These are phyloP conservation scores for Agrochola lota DNA, from an alignment of 2,888 invertebrate species.

Conservation along the genomic window DNA sequence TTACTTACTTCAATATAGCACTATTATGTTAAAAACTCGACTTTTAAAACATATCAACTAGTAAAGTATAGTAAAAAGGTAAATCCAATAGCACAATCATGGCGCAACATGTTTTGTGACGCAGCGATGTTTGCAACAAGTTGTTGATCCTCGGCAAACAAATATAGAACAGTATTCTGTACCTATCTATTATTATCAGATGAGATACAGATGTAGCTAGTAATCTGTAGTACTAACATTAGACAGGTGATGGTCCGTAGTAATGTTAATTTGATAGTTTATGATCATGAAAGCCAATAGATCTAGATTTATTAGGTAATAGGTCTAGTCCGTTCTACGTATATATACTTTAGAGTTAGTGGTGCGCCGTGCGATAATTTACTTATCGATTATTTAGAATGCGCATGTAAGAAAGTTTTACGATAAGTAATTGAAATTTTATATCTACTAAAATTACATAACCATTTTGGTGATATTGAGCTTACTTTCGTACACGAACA, in stretches of 20 bases:
- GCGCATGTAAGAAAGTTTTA: background rate
- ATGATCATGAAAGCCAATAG: background rate
- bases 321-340: background rate
- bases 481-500: background rate
- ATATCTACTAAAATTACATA: background rate
- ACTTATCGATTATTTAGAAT: background rate
- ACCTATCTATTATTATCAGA: background rate
- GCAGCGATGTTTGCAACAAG: conserved; percentile 63
- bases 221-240: background rate
- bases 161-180: conserved; percentile 10
- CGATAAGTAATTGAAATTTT: background rate
- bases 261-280: conserved; percentile 32
- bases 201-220: conserved; percentile 1
- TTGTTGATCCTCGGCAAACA: conserved; percentile 55
- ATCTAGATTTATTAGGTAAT: conserved; percentile 12
- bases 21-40: background rate
- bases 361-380: background rate
- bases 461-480: background rate
- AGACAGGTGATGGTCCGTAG: background rate
- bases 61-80: conserved; percentile 43
- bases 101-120: conserved; percentile 55
- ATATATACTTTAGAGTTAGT: background rate
- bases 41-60: conserved; percentile 11
- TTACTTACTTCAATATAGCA: background rate
- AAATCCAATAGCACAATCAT: conserved; percentile 41